These are phyloP conservation scores for Acanthisitta chloris DNA, from an alignment of 2,113 vertebrate species.

Conservation along the genomic window DNA sequence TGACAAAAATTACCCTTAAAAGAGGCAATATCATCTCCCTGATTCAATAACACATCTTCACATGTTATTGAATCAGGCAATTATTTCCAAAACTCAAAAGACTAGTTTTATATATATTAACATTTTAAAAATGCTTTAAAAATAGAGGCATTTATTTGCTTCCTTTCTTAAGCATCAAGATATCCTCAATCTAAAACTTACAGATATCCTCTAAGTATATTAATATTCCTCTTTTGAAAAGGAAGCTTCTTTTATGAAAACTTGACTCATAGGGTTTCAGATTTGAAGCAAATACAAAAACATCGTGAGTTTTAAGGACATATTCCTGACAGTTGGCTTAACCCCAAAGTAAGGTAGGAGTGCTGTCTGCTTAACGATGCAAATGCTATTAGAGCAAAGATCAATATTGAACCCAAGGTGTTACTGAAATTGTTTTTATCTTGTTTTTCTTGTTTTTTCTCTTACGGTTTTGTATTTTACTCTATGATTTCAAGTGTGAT, in stretches of 20 bases:
- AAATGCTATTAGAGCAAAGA: neutral
- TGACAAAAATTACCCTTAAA: neutral
- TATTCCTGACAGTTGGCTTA: neutral
- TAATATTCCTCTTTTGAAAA: neutral
- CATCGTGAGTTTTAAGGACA: neutral
- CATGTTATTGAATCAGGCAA: neutral
- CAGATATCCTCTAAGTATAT: neutral
- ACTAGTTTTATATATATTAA: neutral
- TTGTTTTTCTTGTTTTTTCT: neutral
- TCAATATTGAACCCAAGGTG: neutral
- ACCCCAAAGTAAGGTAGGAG: neutral
- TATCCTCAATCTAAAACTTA: neutral
- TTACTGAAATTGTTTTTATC: neutral
- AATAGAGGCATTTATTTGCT: neutral
- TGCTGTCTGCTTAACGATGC: neutral
- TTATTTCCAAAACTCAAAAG: neutral
- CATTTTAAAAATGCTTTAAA: neutral
- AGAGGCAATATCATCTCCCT: neutral
- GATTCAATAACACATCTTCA: rapidly evolving
- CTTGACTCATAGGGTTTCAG: neutral
- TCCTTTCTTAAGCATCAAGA: neutral
- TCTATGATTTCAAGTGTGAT: neutral
- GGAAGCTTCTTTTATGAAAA: neutral
- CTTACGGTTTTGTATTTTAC: neutral
- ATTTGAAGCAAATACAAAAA: neutral